These are phyloP conservation scores for Volucella inanis DNA, from an alignment of 2,888 invertebrate genomes.

Conservation along the genomic window DNA sequence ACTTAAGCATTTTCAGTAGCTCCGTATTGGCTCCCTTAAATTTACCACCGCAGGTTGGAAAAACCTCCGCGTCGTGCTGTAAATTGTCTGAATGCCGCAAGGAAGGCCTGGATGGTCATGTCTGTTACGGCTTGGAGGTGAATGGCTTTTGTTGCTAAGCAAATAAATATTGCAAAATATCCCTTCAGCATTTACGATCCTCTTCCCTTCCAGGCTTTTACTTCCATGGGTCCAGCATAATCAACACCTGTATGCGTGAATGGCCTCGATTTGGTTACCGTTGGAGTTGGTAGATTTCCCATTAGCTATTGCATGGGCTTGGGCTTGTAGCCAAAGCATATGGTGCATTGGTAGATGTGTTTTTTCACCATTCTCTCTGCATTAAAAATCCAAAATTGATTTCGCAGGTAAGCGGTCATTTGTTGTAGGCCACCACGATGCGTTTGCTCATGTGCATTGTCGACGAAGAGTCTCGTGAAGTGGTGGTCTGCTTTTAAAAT, in stretches of 20 bases:
- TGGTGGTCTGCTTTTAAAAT: no score
- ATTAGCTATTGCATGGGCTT: neutral
- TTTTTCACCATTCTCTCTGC: constrained; percentile 14
- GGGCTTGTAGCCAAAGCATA: neutral
- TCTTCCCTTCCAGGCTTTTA: neutral
- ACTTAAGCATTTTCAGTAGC: no score
- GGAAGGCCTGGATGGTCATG: neutral
- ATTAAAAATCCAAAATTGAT: neutral
- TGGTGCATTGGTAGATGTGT: constrained; percentile 4
- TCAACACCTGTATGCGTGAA: constrained; percentile 3
- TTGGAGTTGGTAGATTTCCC: constrained; percentile 3
- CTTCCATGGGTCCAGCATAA: constrained; percentile 2
- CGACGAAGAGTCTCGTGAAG: no score
- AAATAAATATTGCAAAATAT: no score
- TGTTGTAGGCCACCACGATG: neutral
- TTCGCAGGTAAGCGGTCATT: constrained; percentile 11
- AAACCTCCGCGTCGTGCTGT: no score
- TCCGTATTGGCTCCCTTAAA: neutral
- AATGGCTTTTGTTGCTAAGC: neutral
- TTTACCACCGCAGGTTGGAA: constrained; percentile 4
- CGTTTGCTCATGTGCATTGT: no score
- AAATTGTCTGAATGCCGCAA: no score
- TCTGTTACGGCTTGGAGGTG: constrained; percentile 12
- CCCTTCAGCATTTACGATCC: neutral
- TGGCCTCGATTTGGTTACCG: neutral